Conservation (phyloP, 2,797 vertebrate species). For the Clarias fuscus region DNA sequence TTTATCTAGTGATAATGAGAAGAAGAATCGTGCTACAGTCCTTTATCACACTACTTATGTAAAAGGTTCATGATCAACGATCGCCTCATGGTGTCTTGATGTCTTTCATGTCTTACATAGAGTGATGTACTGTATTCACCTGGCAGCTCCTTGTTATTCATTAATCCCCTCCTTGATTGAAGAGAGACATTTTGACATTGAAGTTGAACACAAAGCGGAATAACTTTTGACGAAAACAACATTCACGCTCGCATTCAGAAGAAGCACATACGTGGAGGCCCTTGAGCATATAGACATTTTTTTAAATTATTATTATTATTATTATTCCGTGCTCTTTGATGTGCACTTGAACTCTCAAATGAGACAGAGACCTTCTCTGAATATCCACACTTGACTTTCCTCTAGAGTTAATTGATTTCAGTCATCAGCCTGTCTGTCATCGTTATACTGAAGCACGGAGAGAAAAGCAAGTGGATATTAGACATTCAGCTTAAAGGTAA, state of each 20-base stretch:
- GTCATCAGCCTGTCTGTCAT: slow-evolving; percentile 66
- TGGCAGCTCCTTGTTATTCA: neutral
- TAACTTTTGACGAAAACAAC: slow-evolving; percentile 2
- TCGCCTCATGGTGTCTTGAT: neutral
- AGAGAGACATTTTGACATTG: slow-evolving; percentile 16
- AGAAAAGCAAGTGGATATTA: slow-evolving; percentile 42
- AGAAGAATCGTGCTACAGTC: neutral
- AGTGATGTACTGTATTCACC: neutral
- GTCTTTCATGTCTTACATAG: slow-evolving; percentile 8
- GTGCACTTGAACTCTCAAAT: slow-evolving; percentile 35
- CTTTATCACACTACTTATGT: neutral
- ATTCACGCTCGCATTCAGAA: neutral
- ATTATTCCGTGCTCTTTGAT: slow-evolving; percentile 23
- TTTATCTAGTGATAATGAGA: neutral
- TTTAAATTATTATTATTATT: too few species aligned
- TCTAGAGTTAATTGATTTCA: slow-evolving; percentile 70
- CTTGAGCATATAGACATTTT: slow-evolving; percentile 14
- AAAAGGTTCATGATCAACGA: slow-evolving; percentile 22
- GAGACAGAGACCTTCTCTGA: slow-evolving; percentile 52
- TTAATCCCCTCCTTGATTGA: neutral
- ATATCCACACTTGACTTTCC: slow-evolving; percentile 66
- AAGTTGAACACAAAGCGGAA: neutral
- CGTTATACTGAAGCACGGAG: slow-evolving; percentile 24
- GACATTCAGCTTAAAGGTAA: slow-evolving; percentile 66
- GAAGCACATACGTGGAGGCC: neutral